Conservation (phyloP, 1,140 invertebrate species). For the Cydia fagiglandana region DNA sequence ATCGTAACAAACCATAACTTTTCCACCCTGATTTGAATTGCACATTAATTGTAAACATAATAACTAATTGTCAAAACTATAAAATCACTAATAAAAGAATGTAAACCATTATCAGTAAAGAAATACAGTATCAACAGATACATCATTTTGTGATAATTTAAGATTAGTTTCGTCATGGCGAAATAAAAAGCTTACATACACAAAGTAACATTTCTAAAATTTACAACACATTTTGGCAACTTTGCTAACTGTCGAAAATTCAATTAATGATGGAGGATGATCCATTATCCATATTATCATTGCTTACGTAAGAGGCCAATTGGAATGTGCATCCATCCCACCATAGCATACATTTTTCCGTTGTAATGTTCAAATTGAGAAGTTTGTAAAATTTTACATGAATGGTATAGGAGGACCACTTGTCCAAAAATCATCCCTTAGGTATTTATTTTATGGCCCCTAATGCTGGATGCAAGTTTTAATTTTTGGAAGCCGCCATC, state of each 20-base stretch:
- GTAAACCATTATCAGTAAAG: conserved; percentile 31
- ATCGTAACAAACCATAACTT: conserved; percentile 39
- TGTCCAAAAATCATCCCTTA: too few relatives aligned
- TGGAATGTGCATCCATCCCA: too few relatives aligned
- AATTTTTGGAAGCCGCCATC: background rate
- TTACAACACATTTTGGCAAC: conserved; percentile 18
- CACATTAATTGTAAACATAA: conserved; percentile 38
- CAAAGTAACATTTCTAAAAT: conserved; percentile 12
- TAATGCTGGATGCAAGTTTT: background rate
- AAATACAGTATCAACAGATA: conserved; percentile 29
- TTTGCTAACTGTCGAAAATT: background rate
- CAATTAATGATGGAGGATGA: background rate
- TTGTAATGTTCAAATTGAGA: too few relatives aligned
- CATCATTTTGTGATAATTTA: conserved; percentile 27
- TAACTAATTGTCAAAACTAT: conserved; percentile 33
- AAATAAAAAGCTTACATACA: conserved; percentile 8
- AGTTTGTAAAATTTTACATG: too few relatives aligned
- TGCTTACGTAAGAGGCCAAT: too few relatives aligned
- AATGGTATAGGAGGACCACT: too few relatives aligned
- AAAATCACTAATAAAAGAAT: conserved; percentile 35
- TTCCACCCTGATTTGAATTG: conserved; percentile 43
- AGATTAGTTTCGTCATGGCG: conserved; percentile 14
- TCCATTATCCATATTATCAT: background rate
- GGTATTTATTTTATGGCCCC: background rate
- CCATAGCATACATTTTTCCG: too few relatives aligned